Conservation (phyloP, 2,797 vertebrate genomes). For the Ceyx erithaca region DNA sequence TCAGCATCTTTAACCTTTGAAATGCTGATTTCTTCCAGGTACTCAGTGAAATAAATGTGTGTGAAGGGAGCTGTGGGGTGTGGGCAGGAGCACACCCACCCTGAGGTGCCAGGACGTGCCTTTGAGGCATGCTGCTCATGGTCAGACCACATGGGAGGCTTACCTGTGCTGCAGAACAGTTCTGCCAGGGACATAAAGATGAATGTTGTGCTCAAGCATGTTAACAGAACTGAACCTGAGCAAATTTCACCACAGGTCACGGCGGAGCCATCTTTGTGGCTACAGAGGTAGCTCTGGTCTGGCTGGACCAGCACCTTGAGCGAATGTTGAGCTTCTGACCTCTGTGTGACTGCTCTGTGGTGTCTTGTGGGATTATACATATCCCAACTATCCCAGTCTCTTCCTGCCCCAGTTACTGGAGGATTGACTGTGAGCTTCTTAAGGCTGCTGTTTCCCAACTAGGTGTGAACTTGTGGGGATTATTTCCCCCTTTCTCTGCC, state of each 20-base stretch:
- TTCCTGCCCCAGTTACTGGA: background rate
- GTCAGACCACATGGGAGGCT: background rate
- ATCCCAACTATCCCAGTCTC: background rate
- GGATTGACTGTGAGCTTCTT: background rate
- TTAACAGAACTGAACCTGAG: background rate
- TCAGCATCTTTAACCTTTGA: background rate
- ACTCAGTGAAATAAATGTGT: background rate
- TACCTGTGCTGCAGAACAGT: background rate
- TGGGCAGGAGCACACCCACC: background rate
- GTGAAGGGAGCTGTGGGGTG: background rate
- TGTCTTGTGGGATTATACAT: background rate
- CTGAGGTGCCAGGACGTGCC: background rate
- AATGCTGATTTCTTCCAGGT: background rate
- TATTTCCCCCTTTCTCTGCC: background rate
- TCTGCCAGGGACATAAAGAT: background rate
- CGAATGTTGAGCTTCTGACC: background rate
- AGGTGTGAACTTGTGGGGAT: background rate
- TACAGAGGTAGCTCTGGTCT: background rate
- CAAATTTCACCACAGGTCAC: background rate
- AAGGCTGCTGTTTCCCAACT: background rate
- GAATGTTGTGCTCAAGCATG: background rate
- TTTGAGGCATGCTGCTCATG: too few species aligned
- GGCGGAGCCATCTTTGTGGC: background rate
- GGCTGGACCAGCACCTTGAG: background rate
- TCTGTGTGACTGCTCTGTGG: background rate